Evolutionary conservation across 1,140 invertebrate species (phyloP).

Genomic region (Ips typographus): DNA sequence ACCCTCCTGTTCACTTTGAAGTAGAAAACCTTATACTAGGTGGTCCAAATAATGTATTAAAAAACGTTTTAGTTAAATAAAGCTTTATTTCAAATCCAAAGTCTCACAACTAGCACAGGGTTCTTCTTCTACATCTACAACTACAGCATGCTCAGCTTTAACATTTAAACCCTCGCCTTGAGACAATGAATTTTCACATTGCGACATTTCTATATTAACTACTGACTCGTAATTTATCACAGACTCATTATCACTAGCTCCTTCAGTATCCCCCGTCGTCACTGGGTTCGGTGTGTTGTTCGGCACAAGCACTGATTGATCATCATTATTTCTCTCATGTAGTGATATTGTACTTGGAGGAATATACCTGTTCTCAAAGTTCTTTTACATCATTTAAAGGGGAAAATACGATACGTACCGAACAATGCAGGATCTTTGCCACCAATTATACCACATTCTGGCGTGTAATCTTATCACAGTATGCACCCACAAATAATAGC

Average conservation of each 20-base stretch:
- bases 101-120: constrained; percentile 18
- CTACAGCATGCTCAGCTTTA: constrained; percentile 7
- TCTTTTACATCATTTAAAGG: background rate
- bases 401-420: constrained; percentile 28
- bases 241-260: constrained; percentile 22
- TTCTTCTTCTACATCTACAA: constrained; percentile 16
- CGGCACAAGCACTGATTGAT: constrained; percentile 13
- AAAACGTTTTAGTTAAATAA: too few relatives aligned
- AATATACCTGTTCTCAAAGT: constrained; percentile 36
- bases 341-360: constrained; percentile 37
- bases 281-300: constrained; percentile 29
- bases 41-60: too few relatives aligned
- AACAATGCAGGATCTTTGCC: constrained; percentile 56
- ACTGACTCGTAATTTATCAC: constrained; percentile 26
- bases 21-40: too few relatives aligned
- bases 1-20: too few relatives aligned
- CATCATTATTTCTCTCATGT: constrained; percentile 7
- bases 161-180: constrained; percentile 14
- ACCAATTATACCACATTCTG: constrained; percentile 58
- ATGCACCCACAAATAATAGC: constrained; percentile 56
- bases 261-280: constrained; percentile 17
- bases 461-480: constrained; percentile 55
- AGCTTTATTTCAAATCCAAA: constrained; percentile 30
- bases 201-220: constrained; percentile 15
- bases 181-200: constrained; percentile 5